Percentiles rank a stretch among this genome's conserved stretches.
Evolutionary conservation across 2,113 vertebrate species (phyloP).

Genomic region (Camelus dromedarius): DNA sequence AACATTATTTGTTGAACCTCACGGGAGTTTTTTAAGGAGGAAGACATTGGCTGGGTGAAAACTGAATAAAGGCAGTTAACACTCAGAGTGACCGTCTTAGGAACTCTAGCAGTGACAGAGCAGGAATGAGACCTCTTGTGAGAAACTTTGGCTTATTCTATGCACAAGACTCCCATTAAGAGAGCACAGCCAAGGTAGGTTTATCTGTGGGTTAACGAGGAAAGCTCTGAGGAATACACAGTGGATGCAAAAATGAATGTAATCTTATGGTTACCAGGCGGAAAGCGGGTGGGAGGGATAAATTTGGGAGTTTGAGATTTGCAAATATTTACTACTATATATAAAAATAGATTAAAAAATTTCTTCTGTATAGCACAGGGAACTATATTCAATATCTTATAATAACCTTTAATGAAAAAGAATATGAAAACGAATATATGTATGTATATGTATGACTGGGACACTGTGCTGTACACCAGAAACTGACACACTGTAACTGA

Average conservation of each 20-base stretch:
- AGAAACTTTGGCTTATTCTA: background rate
- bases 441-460: no score
- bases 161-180: background rate
- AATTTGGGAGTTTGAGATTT: no score
- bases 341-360: no score
- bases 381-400: no score
- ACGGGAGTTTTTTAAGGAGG: background rate
- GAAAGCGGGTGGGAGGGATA: no score
- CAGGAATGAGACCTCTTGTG: background rate
- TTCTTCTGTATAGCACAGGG: no score
- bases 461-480: no score
- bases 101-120: background rate
- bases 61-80: background rate
- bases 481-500: no score
- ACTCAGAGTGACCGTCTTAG: background rate
- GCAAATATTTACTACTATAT: no score
- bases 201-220: background rate
- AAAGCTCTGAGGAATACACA: background rate
- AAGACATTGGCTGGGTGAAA: background rate
- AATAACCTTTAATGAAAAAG: no score
- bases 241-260: background rate
- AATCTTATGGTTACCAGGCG: no score
- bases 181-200: background rate
- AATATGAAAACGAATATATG: no score
- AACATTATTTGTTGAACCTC: slow-evolving; percentile 42